Conservation (phyloP, 2,797 vertebrate genomes). For the Loris lydekkerianus region DNA sequence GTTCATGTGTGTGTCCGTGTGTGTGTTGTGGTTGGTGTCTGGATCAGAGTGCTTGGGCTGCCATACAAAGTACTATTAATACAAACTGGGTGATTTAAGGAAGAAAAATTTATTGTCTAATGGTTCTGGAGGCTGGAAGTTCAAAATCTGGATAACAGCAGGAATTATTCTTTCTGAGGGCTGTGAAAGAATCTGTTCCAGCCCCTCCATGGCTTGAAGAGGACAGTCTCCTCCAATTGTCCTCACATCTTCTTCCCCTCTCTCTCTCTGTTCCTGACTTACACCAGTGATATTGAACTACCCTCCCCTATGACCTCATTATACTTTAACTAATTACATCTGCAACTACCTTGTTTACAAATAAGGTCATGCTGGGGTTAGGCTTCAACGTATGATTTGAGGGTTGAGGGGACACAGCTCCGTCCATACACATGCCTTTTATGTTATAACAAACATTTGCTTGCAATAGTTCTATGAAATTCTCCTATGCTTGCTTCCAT, state of each 20-base stretch:
- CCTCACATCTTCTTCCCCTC: neutral
- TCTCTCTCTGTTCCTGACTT: neutral
- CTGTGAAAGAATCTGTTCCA: neutral
- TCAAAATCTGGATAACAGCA: neutral
- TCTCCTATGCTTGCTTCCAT: neutral
- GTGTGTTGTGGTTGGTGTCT: neutral
- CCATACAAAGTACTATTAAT: neutral
- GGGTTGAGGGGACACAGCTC: accelerated
- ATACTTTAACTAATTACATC: neutral
- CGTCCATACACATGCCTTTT: neutral
- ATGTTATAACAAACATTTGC: neutral
- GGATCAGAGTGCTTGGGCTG: neutral
- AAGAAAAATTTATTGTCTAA: neutral
- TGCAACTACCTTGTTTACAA: neutral
- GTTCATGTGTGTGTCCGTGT: too few species aligned
- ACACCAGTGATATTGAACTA: neutral
- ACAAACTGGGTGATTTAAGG: neutral
- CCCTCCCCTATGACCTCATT: neutral
- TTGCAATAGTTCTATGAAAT: neutral
- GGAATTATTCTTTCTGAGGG: neutral
- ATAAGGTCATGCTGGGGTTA: neutral
- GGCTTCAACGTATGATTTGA: neutral
- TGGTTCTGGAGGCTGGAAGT: neutral
- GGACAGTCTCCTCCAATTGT: neutral
- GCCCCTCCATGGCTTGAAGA: neutral